These are phyloP conservation scores for Ostrea denselamellosa DNA, from an alignment of 1,140 invertebrate genomes.

Conservation along the genomic window DNA sequence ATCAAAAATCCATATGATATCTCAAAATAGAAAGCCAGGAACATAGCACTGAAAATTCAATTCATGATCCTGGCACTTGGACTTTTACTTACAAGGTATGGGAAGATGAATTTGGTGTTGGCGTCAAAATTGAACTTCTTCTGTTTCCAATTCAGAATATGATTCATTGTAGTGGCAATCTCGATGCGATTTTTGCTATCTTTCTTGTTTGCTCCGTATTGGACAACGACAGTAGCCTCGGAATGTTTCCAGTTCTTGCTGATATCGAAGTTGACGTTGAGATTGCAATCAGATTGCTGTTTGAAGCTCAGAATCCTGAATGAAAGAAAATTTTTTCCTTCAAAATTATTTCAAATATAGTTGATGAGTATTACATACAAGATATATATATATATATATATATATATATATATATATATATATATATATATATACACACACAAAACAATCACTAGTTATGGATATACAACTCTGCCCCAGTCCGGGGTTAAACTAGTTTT, in stretches of 20 bases:
- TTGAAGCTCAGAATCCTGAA: constrained; percentile 49
- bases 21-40: not conserved
- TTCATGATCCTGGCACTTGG: too few species aligned
- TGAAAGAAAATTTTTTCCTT: not conserved
- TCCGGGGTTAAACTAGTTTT: not conserved
- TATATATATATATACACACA: too few species aligned
- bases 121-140: constrained; percentile 24
- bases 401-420: too few species aligned
- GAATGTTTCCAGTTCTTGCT: constrained; percentile 54
- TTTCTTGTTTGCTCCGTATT: constrained; percentile 57
- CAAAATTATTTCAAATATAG: not conserved
- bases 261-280: constrained; percentile 47
- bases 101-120: not conserved
- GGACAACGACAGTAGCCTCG: constrained; percentile 46
- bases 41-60: not conserved
- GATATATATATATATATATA: not conserved
- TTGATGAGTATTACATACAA: not conserved
- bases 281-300: constrained; percentile 38
- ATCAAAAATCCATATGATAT: not conserved
- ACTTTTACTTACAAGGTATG: not conserved
- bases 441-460: too few species aligned
- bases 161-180: constrained; percentile 32
- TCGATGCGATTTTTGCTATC: constrained; percentile 50
- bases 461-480: too few species aligned
- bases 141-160: constrained; percentile 1